Conservation (phyloP, 2,797 vertebrate species). For the Propithecus perrieri region DNA sequence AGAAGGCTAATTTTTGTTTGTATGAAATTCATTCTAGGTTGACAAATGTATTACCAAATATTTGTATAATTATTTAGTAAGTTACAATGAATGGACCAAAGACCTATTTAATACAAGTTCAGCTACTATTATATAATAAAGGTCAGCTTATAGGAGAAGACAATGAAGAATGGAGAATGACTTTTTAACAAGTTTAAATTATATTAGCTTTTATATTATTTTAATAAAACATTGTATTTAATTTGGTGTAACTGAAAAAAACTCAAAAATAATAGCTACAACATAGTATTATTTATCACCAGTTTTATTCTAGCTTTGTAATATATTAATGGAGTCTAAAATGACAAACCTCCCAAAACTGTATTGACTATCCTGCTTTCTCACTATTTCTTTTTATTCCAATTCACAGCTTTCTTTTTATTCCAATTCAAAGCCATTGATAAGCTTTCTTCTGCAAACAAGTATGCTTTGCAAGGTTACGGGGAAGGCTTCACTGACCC, state of each 20-base stretch:
- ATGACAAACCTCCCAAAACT: background rate
- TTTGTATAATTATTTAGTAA: background rate
- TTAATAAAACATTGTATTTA: conserved; percentile 10
- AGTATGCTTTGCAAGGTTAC: background rate
- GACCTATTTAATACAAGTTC: background rate
- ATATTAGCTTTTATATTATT: background rate
- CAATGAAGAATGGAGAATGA: background rate
- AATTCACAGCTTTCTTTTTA: background rate
- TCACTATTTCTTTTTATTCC: background rate
- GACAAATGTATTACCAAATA: background rate
- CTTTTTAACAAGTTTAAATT: background rate
- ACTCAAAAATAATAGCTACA: background rate
- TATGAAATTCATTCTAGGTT: background rate
- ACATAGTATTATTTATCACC: background rate
- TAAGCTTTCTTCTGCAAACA: background rate
- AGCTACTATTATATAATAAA: background rate
- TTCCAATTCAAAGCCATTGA: background rate
- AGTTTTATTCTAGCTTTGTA: background rate
- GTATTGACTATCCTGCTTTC: background rate
- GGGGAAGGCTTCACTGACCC: background rate
- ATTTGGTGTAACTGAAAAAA: background rate
- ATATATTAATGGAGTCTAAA: conserved; percentile 4
- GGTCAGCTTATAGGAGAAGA: background rate
- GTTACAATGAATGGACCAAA: background rate
- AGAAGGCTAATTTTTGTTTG: background rate